phyloP scores from a whole-genome alignment of 2,888 invertebrate genomes.

The Cephus runcator region DNA sequence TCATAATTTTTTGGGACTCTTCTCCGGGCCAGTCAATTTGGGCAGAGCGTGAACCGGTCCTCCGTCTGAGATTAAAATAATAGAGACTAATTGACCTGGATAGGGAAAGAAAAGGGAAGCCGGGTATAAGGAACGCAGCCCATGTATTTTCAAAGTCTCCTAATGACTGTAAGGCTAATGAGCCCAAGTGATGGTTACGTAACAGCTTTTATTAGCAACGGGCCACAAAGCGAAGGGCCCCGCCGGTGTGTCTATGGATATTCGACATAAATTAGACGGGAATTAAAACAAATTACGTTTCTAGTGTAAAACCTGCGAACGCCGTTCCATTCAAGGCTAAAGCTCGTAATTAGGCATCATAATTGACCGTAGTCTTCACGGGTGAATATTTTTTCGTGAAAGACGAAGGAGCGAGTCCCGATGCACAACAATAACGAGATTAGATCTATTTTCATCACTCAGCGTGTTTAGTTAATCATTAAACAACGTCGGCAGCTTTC shows the following conservation, averaged over 20 bases:
- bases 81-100: slow-evolving; percentile 3
- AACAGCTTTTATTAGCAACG: slow-evolving; percentile 31
- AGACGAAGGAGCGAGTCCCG: slow-evolving; percentile 17
- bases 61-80: slow-evolving; percentile 3
- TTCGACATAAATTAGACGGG: slow-evolving; percentile 30
- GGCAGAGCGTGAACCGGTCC: background rate
- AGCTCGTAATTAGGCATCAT: slow-evolving; percentile 28
- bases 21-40: background rate
- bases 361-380: slow-evolving; percentile 13
- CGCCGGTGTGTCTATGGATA: slow-evolving; percentile 2
- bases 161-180: slow-evolving; percentile 7
- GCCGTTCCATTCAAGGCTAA: slow-evolving; percentile 9
- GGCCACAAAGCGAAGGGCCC: slow-evolving; percentile 8
- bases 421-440: slow-evolving; percentile 20
- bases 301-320: slow-evolving; percentile 21
- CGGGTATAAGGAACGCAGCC: background rate
- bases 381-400: background rate
- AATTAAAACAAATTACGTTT: slow-evolving; percentile 35
- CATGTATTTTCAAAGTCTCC: background rate
- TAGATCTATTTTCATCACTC: slow-evolving; percentile 16
- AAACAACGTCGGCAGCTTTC: background rate
- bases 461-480: background rate
- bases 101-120: slow-evolving; percentile 3
- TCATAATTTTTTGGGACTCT: background rate
- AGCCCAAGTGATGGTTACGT: slow-evolving; percentile 10